A percentile compares a stretch with the other conserved stretches of the same genome.
These are phyloP conservation scores for Diabrotica balteata DNA, from an alignment of 2,888 invertebrate genomes.

Conservation along the genomic window DNA sequence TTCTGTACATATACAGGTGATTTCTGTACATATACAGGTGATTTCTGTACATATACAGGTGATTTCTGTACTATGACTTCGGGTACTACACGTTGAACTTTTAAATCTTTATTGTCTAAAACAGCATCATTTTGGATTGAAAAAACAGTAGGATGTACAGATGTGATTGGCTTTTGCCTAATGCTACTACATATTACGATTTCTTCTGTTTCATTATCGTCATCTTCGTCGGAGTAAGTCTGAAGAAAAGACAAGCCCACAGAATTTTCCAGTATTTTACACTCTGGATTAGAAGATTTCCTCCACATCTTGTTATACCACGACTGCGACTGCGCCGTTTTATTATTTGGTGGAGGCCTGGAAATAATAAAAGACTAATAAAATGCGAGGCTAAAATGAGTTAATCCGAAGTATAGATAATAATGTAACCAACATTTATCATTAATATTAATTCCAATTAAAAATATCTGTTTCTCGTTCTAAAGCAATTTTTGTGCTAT, in stretches of 20 bases:
- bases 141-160: too few relatives aligned
- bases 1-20: too few relatives aligned
- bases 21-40: too few relatives aligned
- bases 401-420: too few relatives aligned
- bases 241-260: conserved; percentile 56
- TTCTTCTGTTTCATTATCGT: conserved; percentile 46
- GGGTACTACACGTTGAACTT: neutral
- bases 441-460: too few relatives aligned
- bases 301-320: conserved; percentile 54
- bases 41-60: too few relatives aligned
- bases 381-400: too few relatives aligned
- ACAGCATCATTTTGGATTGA: too few relatives aligned
- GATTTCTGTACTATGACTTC: too few relatives aligned
- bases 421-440: too few relatives aligned
- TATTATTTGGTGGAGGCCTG: conserved; percentile 27
- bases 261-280: conserved; percentile 53
- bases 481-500: too few relatives aligned
- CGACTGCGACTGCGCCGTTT: conserved; percentile 37
- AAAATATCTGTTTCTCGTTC: too few relatives aligned
- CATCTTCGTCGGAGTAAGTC: conserved; percentile 54
- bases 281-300: conserved; percentile 44
- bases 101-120: neutral
- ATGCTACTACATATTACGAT: conserved; percentile 34
- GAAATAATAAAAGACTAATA: conserved; percentile 6
- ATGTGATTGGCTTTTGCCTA: neutral